Evolutionary conservation across 2,888 invertebrate genomes (phyloP), one percentile per base, ranked within the genome.

Genomic region (Nomada flava): DNA sequence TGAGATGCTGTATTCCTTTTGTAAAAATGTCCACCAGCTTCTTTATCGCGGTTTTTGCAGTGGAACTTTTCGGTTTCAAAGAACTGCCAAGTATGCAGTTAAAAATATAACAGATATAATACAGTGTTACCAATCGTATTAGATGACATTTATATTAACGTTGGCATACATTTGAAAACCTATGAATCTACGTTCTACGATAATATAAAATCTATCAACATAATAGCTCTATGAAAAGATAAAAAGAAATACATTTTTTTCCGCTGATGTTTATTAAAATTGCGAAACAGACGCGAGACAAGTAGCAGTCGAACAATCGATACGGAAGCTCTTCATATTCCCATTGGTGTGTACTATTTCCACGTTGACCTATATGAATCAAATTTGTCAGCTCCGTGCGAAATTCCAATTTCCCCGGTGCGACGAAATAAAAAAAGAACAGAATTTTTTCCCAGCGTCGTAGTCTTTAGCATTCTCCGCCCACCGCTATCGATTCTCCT

Each of bases 401-500:
- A 29, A 26, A 50, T 50, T 20, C 0, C 5, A 18, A 52, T 13
- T 59, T 15, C 0, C 47, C 23, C 15, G 26, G 23, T 60, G 47
- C 36, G 29, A n/a, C 29, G 11, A 29, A 57, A 5, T 9, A 20
- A 50, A 18, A 50, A 79, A 47, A 36, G 23, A 9, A n/a, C 52
- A 18, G 47, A 60, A 79, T 60, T 60, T 63, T 64, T 23, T 13
- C 50, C 9, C 10, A 1, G 20, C 53, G 60, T 77, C 50, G 67
- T 47, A 26, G 13, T 62, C 36, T 55, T 62, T n/a, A 64, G 13
- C 44, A 11, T 68, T 44, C 59, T n/a, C 57, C 47, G 5, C 42
- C 59, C 29, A 36, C n/a, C n/a, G 13, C n/a, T 75, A 82, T 74
- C 72, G 76, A 76, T 84, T 76, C 36, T 62, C 44, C 69, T 78